Evolutionary conservation across 2,797 vertebrate genomes (phyloP), one percentile per base, ranked within the genome.

Genomic region (Mus spretus): DNA sequence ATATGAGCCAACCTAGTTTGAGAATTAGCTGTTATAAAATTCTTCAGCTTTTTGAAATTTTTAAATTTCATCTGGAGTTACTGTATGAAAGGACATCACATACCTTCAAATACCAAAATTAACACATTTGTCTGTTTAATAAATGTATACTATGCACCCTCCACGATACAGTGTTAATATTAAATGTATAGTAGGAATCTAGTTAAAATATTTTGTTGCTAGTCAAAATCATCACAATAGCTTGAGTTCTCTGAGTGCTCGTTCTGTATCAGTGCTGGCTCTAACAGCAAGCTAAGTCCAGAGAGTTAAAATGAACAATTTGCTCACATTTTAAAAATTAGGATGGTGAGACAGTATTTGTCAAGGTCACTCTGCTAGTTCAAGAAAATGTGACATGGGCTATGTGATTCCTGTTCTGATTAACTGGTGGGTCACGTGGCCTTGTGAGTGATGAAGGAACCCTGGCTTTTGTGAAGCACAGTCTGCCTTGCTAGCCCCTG

Each of bases 71-170:
- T 75, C 96, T 87, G 53, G 5, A 84, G 50, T 92, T 53, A 79
- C 70, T 78, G 15, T 78, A 74, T 90, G 12, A 90, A 85, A 75
- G n/a, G 24, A 91, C 4, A 78, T 80, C 24, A 65, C 34, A 72
- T 72, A 72, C 28, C 80, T 92, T 94, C 70, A 91, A 26, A 93
- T 93, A 87, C 11, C 91, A 57, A 94, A 79, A 81, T 95, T 92
- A 94, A 74, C n/a, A 59, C 65, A 26, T 81, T 59, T 59, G 1
- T 75, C 78, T 85, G 53, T 77, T 93, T 95, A 86, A 40, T 57
- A 91, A 53, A 79, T 91, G 57, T 67, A 12, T 96, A 34, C 55
- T 37, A 17, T 78, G 1, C 50, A 19, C 61, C 31, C 86, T 94
- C n/a, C 77, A 8, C 70, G 72, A 87, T 31, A 40, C 13, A 44